These are phyloP conservation scores for Amblyopsis hoosieri DNA, from an alignment of 2,797 vertebrate genomes.

Conservation along the genomic window DNA sequence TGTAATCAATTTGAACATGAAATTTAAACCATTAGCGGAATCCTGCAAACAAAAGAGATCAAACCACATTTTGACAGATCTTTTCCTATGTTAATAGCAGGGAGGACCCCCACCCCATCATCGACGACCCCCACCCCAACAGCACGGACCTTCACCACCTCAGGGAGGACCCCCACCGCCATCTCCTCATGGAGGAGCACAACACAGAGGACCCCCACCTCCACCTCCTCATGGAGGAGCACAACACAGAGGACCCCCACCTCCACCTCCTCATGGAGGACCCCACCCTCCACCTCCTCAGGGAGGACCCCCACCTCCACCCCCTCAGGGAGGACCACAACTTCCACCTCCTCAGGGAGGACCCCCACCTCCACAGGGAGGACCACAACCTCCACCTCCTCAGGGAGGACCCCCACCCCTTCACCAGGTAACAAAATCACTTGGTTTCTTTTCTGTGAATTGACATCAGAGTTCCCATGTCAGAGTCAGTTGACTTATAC, in stretches of 20 bases:
- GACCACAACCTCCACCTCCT: not conserved
- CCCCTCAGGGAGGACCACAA: not conserved
- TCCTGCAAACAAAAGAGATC: not conserved
- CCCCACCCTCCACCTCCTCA: too few relatives aligned
- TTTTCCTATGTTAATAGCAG: not conserved
- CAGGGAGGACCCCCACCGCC: too few relatives aligned
- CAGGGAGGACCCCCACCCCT: not conserved
- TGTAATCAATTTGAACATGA: conserved; percentile 2
- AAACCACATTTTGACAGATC: not conserved
- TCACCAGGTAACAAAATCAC: conserved; percentile 3
- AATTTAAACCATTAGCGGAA: not conserved
- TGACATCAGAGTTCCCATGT: not conserved
- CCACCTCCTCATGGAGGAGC: too few relatives aligned
- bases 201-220: too few relatives aligned
- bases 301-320: too few relatives aligned
- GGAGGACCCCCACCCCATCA: not conserved
- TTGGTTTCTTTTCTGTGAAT: not conserved
- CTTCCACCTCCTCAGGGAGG: not conserved
- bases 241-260: too few relatives aligned
- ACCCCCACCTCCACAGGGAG: not conserved
- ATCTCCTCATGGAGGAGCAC: too few relatives aligned
- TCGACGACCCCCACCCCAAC: too few relatives aligned
- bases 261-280: too few relatives aligned
- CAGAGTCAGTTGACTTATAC: not conserved
- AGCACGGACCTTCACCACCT: too few relatives aligned